These are phyloP conservation scores for zebrafish (Danio rerio) DNA, from an alignment of 2,113 vertebrate genomes.

Conservation along the genomic window DNA sequence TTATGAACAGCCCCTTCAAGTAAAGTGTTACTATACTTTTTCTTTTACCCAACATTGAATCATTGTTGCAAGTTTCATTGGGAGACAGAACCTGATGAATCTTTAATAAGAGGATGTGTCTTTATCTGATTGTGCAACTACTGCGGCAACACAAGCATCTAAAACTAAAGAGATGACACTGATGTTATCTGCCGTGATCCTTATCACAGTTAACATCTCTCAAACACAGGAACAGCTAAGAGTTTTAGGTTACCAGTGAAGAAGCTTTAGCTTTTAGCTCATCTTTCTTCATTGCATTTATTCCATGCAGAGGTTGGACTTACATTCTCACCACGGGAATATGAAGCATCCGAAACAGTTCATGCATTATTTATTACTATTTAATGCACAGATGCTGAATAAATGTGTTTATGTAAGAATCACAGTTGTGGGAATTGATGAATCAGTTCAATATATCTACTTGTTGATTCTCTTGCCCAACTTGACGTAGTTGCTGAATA, in stretches of 20 bases:
- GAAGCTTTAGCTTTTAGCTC: not conserved
- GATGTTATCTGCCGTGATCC: slow-evolving; percentile 8
- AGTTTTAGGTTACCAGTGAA: not conserved
- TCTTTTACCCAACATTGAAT: slow-evolving; percentile 5
- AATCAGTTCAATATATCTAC: not conserved
- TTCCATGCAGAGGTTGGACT: not conserved
- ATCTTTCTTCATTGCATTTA: not conserved
- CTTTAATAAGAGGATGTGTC: slow-evolving; percentile 40
- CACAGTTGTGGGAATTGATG: not conserved
- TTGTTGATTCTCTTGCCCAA: not conserved
- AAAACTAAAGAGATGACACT: slow-evolving; percentile 23
- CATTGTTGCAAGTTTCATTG: slow-evolving; percentile 4
- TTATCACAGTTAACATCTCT: slow-evolving; percentile 20
- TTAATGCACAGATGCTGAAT: slow-evolving; percentile 7
- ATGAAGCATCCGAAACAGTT: not conserved
- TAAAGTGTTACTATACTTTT: slow-evolving; percentile 1
- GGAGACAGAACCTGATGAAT: slow-evolving; percentile 35
- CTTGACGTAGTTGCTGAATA: not conserved
- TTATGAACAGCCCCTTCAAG: no score
- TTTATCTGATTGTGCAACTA: slow-evolving; percentile 36
- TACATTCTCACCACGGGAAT: not conserved
- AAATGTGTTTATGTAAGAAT: not conserved
- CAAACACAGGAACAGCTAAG: not conserved
- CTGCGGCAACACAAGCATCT: slow-evolving; percentile 25
- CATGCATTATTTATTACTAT: not conserved